Base-by-base conservation (phyloP, 2,888 invertebrate genomes). In the Stenodera caucasica region DNA sequence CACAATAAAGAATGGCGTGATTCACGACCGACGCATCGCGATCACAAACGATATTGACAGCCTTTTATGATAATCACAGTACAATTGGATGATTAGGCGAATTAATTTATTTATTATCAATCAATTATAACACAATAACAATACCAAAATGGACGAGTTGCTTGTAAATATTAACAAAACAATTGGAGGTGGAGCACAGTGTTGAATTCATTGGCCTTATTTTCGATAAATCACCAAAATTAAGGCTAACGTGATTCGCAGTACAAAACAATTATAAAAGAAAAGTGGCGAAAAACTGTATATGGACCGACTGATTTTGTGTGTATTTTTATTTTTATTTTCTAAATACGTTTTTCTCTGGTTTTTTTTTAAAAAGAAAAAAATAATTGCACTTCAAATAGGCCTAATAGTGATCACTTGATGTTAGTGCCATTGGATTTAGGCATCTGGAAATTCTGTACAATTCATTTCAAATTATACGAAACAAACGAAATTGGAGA, bases 1-100 rank as follows among this genome's bases (percentile, higher is more conserved):
- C 81, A 83, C n/a, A 77, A 78, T 80, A 83, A 84, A 67, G 84
- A 85, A 61, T 84, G 85, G 70, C 81, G 82, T 72, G 71, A 82
- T 72, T 72, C 78, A 72, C 64, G 81, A 76, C 74, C 82, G 81
- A 82, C 81, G 81, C 83, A 84, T 65, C 82, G 82, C 55, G 83
- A 84, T 70, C 84, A 84, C 70, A 84, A 84, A 74, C 81, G 82
- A 75, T 85, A 85, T 68, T 81, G 79, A 80, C 73, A 72, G 61
- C 70, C 76, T 71, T 75, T 74, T 65, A 76, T 78, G 79, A 73
- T 80, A 61, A 74, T 80, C 45, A 79, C 77, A 59, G 76, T 80
- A 67, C 74, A 78, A 70, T 70, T 79, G 62, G 78, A 78, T 57
- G 74, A 71, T 40, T 72, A 74, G 67, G 61, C 45, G 67, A 68